Evolutionary conservation across 1,140 invertebrate species (phyloP), one percentile per base, ranked within the genome.

Genomic region (Psilanteris sp.): DNA sequence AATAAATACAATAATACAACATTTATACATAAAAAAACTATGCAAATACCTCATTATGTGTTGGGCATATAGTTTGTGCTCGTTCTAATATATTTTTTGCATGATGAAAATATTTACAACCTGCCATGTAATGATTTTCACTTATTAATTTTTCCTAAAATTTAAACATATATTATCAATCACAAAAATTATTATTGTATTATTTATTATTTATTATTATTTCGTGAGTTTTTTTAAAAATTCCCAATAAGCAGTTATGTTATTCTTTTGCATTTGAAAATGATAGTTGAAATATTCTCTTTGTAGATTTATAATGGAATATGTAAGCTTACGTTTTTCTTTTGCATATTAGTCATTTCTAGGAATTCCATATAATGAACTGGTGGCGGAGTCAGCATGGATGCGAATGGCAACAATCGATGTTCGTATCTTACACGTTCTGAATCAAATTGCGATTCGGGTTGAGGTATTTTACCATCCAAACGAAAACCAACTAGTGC

Each of bases 371-470:
- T 89, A 86, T 97, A 97, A 76, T 94, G 93, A 14, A 98, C 95
- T 5, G 95, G 94, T 0, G 96, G 96, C 9, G 97, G 97, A 0
- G 95, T 95, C n/a, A 94, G 89, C 1, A 98, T 90, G 15, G 92
- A 91, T 11, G 92, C 92, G 83, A 99, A 96, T 3, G 97, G 95
- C 6, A 93, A 91, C 90, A 99, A 96, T 55, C 97, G 92, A 70
- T 98, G 96, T 81, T 97, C 96, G 86, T 98, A 99, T 24, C 97
- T 92, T 7, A 98, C 96, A 81, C 95, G 92, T 88, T 99, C 97
- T 81, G 93, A 96, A 86, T 98, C 96, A 89, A 98, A 98, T 83
- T 96, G 92, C 36, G 92, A 91, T 74, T 93, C 91, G 22, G 95
- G 93, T 81, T 94, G 91, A 0, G 95, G 94, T 74, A 95, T 92